phyloP scores from a whole-genome alignment of 1,140 invertebrate species.

The Steinernema khuongi region DNA sequence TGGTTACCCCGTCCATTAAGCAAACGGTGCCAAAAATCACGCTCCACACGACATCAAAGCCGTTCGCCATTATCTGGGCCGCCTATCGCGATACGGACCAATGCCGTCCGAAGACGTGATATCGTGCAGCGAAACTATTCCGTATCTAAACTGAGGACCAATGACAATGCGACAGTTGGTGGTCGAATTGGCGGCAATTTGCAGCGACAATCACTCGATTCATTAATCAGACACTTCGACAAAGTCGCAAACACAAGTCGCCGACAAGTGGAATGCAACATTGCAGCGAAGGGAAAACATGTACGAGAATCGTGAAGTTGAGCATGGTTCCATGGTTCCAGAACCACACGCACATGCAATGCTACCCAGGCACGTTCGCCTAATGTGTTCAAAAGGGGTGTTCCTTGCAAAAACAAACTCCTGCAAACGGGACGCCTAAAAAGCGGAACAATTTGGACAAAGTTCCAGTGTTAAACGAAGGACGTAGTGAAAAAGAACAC shows the following conservation, averaged over 20 bases:
- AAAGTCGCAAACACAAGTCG: background rate
- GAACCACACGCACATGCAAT: too few species aligned
- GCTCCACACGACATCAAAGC: background rate
- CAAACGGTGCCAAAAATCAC: constrained; percentile 10
- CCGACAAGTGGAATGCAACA: too few species aligned
- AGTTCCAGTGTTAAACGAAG: background rate
- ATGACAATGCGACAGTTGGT: background rate
- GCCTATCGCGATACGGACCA: background rate
- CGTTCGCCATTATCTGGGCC: background rate
- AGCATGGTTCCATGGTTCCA: too few species aligned
- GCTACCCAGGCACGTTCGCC: too few species aligned
- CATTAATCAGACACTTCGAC: background rate
- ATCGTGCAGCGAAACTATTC: background rate
- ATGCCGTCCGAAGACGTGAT: background rate
- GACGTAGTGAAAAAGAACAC: background rate
- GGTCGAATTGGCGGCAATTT: background rate
- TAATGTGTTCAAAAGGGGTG: too few species aligned
- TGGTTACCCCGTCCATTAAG: constrained; percentile 7
- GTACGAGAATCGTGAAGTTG: too few species aligned
- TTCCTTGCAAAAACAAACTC: too few species aligned
- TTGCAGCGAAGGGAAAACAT: too few species aligned
- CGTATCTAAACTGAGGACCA: background rate
- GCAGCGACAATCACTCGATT: background rate
- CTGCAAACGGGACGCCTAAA: too few species aligned
- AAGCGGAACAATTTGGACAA: background rate